A percentile compares a stretch with the other conserved stretches of the same genome.
These are phyloP conservation scores for Drusus annulatus DNA, from an alignment of 1,140 invertebrate genomes.

Conservation along the genomic window DNA sequence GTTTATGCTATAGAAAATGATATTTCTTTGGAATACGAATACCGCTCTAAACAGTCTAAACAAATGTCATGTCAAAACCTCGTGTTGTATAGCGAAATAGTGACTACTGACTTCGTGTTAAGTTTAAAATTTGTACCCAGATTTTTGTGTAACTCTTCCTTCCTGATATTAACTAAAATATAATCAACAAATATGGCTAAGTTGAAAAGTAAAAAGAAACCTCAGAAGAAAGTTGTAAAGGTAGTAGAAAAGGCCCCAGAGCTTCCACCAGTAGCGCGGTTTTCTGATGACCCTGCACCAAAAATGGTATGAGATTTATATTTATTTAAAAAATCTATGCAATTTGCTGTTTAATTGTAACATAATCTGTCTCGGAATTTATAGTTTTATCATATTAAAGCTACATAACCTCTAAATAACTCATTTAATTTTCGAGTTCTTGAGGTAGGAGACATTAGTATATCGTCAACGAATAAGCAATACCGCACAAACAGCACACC, in stretches of 20 bases:
- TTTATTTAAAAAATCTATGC: neutral
- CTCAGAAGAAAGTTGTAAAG: slow-evolving; percentile 29
- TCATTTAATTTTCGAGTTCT: neutral
- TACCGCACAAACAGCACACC: no score
- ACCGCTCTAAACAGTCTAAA: no score
- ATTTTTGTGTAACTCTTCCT: no score
- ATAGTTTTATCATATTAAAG: no score
- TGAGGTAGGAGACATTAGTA: neutral
- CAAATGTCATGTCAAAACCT: no score
- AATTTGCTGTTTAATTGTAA: neutral
- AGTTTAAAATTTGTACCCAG: no score
- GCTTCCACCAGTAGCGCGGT: slow-evolving; percentile 63
- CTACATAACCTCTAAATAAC: neutral
- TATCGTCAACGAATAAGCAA: neutral
- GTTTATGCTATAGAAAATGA: no score
- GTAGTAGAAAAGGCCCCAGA: slow-evolving; percentile 48
- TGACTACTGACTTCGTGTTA: no score
- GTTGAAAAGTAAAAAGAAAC: slow-evolving; percentile 46
- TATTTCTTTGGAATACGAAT: no score
- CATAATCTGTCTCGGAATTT: no score
- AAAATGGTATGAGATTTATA: slow-evolving; percentile 65
- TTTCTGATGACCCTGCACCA: slow-evolving; percentile 66
- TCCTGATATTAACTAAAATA: no score
- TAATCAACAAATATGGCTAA: slow-evolving; percentile 37
- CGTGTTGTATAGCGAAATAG: no score